Evolutionary conservation across 2,888 invertebrate species (phyloP).

Genomic region (Drosophila merina): DNA sequence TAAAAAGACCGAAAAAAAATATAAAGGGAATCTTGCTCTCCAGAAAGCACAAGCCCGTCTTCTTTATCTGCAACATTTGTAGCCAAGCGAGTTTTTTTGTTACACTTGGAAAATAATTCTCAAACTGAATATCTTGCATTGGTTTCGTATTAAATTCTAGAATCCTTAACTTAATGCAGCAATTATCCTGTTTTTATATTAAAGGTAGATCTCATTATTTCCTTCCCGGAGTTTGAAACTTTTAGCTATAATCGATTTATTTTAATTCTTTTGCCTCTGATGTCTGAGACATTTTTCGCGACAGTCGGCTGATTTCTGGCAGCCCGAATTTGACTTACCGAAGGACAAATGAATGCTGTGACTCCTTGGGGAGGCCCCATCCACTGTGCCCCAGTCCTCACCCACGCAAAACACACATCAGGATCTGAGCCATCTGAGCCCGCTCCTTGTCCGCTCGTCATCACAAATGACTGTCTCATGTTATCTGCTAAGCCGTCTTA

Average conservation of each 20-base stretch:
- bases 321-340: conserved; percentile 1
- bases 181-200: too few species aligned
- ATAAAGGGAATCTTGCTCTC: neutral
- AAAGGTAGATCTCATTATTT: neutral
- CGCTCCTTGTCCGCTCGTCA: conserved; percentile 62
- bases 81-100: conserved; percentile 44
- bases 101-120: conserved; percentile 29
- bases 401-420: neutral
- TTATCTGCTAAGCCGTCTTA: conserved; percentile 78
- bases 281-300: neutral
- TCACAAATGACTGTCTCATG: conserved; percentile 79
- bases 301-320: conserved; percentile 1
- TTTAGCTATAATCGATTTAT: neutral
- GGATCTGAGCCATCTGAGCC: conserved; percentile 7
- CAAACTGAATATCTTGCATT: neutral
- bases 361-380: neutral
- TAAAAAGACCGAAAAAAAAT: conserved; percentile 64
- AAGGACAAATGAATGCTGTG: neutral
- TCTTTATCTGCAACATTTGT: conserved; percentile 17
- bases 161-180: too few species aligned
- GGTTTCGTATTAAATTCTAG: too few species aligned
- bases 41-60: conserved; percentile 24
- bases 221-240: neutral
- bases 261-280: neutral
- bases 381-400: neutral